phyloP scores from a whole-genome alignment of 1,140 invertebrate genomes.

The Theocolax elegans region DNA sequence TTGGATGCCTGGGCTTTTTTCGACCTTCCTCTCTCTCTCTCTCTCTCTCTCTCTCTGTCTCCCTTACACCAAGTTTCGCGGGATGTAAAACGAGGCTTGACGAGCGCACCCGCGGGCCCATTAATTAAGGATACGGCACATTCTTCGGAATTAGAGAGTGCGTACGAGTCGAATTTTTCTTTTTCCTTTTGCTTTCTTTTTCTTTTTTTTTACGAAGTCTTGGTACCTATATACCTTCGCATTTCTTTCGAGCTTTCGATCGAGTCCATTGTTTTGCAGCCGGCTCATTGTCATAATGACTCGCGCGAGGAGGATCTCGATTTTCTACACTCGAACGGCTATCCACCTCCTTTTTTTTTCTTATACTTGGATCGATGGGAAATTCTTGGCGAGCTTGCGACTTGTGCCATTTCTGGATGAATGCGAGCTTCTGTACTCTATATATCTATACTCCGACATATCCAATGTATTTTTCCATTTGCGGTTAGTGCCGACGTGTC shows the following conservation, averaged over 20 bases:
- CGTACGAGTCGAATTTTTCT: constrained; percentile 1
- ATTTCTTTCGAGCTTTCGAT: neutral
- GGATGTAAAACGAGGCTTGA: constrained; percentile 1
- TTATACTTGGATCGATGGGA: no score
- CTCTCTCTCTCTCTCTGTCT: neutral
- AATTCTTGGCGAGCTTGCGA: no score
- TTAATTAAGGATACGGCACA: constrained; percentile 39
- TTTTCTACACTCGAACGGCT: no score
- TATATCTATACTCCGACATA: no score
- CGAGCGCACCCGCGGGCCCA: constrained; percentile 1
- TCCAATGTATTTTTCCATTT: no score
- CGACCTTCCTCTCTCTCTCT: neutral
- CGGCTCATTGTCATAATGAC: constrained; percentile 19
- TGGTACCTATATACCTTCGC: no score
- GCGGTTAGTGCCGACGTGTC: no score
- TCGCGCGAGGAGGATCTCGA: no score
- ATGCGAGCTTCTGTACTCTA: no score
- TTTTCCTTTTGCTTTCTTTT: neutral
- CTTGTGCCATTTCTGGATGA: no score
- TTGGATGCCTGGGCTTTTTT: constrained; percentile 32
- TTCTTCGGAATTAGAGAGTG: constrained; percentile 31
- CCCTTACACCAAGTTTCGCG: neutral
- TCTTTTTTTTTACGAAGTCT: neutral
- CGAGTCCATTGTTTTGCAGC: constrained; percentile 18
- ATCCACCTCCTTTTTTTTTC: no score